Conservation (phyloP, 2,888 invertebrate genomes). For the Sisyra terminalis region DNA sequence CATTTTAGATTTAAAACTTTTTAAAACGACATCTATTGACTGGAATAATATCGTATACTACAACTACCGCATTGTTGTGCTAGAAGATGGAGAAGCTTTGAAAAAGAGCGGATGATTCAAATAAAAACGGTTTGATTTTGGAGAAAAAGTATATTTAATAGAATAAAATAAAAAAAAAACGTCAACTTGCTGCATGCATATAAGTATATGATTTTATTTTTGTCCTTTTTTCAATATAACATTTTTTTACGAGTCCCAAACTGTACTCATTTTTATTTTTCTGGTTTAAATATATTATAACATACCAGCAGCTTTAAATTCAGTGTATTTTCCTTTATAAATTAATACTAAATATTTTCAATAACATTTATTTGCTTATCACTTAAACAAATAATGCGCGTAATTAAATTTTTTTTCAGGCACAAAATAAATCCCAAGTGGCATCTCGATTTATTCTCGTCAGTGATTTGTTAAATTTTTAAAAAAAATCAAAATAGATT, state of each 20-base stretch:
- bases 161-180: conserved; percentile 9
- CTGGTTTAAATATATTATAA: conserved; percentile 6
- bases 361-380: conserved; percentile 9
- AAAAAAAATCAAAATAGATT: too few relatives aligned
- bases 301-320: conserved; percentile 8
- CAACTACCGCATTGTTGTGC: too few relatives aligned
- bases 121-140: not conserved
- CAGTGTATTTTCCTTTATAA: conserved; percentile 5
- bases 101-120: too few relatives aligned
- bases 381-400: conserved; percentile 10
- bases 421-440: conserved; percentile 11
- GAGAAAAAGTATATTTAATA: conserved; percentile 6
- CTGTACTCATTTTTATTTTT: conserved; percentile 6
- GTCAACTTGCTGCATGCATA: conserved; percentile 12
- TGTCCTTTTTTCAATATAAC: conserved; percentile 11
- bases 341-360: conserved; percentile 10
- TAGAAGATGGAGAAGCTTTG: too few relatives aligned
- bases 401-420: conserved; percentile 11
- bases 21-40: not conserved
- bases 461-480: too few relatives aligned
- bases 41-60: too few relatives aligned
- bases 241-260: conserved; percentile 12
- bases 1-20: conserved; percentile 2
- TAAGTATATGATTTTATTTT: conserved; percentile 11
- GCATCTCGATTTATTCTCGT: conserved; percentile 4